Evolutionary conservation across 2,113 vertebrate genomes (phyloP).

Genomic region (Boulengerochromis microlepis): DNA sequence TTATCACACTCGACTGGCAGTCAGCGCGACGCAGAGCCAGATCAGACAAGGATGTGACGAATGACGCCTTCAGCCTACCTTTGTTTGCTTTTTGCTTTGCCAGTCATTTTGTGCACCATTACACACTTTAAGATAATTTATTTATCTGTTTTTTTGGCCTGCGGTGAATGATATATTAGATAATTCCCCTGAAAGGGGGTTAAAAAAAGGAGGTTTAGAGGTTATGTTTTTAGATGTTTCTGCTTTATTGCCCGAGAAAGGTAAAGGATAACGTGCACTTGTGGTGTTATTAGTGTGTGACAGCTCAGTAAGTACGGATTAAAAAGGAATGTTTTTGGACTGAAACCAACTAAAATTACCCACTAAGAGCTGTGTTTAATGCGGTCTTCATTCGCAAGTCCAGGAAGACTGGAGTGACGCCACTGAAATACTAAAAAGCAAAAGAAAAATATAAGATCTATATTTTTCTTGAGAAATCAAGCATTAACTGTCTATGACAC

Average conservation of each 20-base stretch:
- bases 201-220: neutral
- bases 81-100: constrained; percentile 30
- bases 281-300: neutral
- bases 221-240: neutral
- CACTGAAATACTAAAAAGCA: neutral
- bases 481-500: neutral
- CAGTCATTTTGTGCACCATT: constrained; percentile 23
- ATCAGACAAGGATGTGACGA: constrained; percentile 33
- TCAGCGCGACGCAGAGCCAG: neutral
- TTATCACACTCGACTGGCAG: neutral
- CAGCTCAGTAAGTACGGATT: neutral
- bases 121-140: constrained; percentile 7
- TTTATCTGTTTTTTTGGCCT: neutral
- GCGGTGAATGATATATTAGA: neutral
- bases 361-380: neutral
- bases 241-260: neutral
- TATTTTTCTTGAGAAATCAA: neutral
- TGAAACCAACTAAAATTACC: neutral
- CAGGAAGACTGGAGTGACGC: neutral
- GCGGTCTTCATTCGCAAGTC: neutral
- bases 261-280: neutral
- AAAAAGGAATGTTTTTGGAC: neutral
- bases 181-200: neutral
- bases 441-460: neutral
- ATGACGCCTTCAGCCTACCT: neutral